Evolutionary conservation across 2,113 vertebrate species (phyloP).

Genomic region (Eurystomus gularis): DNA sequence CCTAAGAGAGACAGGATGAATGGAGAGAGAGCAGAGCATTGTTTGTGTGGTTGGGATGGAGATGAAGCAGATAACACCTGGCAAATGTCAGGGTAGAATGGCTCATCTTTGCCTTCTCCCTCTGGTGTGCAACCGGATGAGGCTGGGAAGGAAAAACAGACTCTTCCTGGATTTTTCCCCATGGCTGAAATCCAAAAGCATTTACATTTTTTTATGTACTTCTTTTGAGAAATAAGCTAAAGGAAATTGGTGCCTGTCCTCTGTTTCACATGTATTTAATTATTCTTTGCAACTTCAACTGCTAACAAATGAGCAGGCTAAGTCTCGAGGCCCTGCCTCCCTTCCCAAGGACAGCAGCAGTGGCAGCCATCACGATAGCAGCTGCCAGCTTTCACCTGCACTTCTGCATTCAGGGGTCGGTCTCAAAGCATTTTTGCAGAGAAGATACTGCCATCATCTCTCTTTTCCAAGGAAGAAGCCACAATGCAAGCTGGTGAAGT

Average conservation of each 20-base stretch:
- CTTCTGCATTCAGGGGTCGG: not conserved
- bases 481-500: not conserved
- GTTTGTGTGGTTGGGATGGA: not conserved
- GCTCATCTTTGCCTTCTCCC: not conserved
- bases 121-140: not conserved
- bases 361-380: not conserved
- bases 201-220: not conserved
- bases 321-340: not conserved
- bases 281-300: not conserved
- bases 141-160: not conserved
- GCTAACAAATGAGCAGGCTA: not conserved
- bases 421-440: not conserved
- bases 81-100: not conserved
- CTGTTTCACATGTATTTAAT: not conserved
- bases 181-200: not conserved
- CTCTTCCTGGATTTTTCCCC: not conserved
- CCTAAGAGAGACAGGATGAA: not conserved
- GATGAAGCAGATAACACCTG: not conserved
- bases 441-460: not conserved
- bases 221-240: not conserved
- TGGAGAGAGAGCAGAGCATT: not conserved
- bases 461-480: not conserved
- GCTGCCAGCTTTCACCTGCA: not conserved
- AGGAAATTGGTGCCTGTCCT: fast-evolving
- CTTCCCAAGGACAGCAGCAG: not conserved